phyloP scores from a whole-genome alignment of 2,888 invertebrate species.

The Mythimna impura region DNA sequence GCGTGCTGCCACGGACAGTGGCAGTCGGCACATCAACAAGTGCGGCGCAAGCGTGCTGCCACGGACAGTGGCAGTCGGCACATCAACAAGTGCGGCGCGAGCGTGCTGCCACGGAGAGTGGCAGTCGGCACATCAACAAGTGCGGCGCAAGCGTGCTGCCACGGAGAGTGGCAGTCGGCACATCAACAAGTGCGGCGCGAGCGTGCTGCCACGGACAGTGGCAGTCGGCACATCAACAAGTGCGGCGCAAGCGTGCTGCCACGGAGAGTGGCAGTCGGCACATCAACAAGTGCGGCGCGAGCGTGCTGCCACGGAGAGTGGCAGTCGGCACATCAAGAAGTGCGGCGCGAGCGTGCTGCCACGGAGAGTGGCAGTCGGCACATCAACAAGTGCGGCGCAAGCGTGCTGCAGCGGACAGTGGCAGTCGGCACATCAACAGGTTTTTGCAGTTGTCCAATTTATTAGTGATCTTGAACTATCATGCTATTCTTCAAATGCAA shows the following conservation, averaged over 20 bases:
- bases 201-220: neutral
- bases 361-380: neutral
- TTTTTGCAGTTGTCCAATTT: neutral
- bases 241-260: neutral
- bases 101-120: too few relatives aligned
- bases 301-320: neutral
- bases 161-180: neutral
- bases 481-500: neutral
- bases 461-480: neutral
- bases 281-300: neutral
- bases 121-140: neutral
- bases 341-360: neutral
- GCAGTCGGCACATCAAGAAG: neutral
- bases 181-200: too few relatives aligned
- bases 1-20: too few relatives aligned
- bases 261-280: neutral
- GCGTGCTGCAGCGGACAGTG: neutral
- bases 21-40: neutral
- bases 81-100: neutral
- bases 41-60: neutral
- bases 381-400: too few relatives aligned
- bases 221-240: neutral
- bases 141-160: neutral
- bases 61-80: neutral
- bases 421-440: neutral